Conservation (phyloP, 1,140 invertebrate genomes). For the Ceratosolen fusciceps region DNA sequence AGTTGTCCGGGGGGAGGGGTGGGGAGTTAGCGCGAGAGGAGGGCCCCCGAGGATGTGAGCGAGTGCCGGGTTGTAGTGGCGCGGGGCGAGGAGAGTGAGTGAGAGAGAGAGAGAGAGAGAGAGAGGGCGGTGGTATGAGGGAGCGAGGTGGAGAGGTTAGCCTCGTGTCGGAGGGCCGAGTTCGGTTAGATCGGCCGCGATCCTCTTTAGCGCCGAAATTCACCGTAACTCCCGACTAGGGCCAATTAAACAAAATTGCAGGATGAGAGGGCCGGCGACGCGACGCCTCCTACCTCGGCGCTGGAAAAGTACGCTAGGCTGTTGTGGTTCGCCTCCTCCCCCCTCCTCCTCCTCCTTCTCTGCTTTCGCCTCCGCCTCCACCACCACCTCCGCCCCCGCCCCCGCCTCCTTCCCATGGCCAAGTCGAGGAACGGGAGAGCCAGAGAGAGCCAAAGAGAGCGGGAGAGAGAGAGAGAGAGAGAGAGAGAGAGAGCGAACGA, state of each 20-base stretch:
- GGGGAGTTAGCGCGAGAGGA: no score
- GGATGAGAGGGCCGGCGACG: not conserved
- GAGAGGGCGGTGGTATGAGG: no score
- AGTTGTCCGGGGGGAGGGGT: no score
- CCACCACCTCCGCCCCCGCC: no score
- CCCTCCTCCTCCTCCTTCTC: not conserved
- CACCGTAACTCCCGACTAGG: not conserved
- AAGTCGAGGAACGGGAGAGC: no score
- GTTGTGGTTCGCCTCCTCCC: not conserved
- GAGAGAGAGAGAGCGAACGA: no score
- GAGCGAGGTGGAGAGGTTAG: no score
- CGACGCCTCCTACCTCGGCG: not conserved
- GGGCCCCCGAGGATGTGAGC: not conserved
- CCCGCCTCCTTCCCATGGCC: no score
- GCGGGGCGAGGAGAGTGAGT: not conserved
- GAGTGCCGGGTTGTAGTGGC: no score
- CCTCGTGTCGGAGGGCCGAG: no score
- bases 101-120: not conserved
- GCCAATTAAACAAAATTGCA: constrained; percentile 9
- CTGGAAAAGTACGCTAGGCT: constrained; percentile 1
- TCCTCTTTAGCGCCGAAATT: not conserved
- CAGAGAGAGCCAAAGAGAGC: no score
- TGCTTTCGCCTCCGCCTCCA: not conserved
- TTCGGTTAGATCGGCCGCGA: not conserved
- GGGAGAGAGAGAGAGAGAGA: no score